Evolutionary conservation across 2,888 invertebrate genomes (phyloP).

Genomic region (Stenolophus ochropezus): DNA sequence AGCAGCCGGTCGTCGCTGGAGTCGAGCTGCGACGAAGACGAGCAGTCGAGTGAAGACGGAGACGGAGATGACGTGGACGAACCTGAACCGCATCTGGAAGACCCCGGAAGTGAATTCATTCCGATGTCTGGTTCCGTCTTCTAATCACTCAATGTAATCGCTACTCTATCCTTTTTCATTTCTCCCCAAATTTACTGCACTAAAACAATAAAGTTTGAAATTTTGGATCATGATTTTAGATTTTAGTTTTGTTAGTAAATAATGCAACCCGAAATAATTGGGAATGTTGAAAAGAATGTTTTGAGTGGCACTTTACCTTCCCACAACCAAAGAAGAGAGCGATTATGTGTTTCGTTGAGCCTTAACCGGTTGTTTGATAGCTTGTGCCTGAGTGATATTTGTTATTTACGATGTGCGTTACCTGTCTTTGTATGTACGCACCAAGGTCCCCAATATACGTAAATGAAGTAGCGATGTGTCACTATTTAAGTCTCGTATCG

Average conservation of each 20-base stretch:
- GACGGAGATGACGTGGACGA: conserved; percentile 69
- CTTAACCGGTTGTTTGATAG: conserved; percentile 51
- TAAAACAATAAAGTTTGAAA: background rate
- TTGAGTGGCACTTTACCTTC: too few relatives aligned
- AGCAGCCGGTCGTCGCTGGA: conserved; percentile 65
- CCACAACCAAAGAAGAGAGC: conserved; percentile 1
- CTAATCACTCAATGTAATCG: conserved; percentile 41
- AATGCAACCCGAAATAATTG: too few relatives aligned
- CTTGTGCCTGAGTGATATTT: conserved; percentile 60
- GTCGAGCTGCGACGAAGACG: conserved; percentile 61
- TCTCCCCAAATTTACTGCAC: too few relatives aligned
- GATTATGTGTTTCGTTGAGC: conserved; percentile 38
- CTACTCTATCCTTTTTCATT: conserved; percentile 11
- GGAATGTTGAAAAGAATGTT: too few relatives aligned
- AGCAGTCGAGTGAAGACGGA: conserved; percentile 63
- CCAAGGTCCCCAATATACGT: conserved; percentile 50
- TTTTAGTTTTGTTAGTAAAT: too few relatives aligned
- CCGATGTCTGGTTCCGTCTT: conserved; percentile 44
- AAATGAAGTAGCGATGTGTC: conserved; percentile 43
- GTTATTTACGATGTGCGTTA: conserved; percentile 54
- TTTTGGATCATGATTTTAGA: too few relatives aligned
- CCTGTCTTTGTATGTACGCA: conserved; percentile 56
- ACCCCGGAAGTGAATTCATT: conserved; percentile 19
- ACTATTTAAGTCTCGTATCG: conserved; percentile 46
- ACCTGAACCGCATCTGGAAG: background rate